Base-by-base conservation (phyloP, 2,797 vertebrate species). In the Garrulus glandarius region DNA sequence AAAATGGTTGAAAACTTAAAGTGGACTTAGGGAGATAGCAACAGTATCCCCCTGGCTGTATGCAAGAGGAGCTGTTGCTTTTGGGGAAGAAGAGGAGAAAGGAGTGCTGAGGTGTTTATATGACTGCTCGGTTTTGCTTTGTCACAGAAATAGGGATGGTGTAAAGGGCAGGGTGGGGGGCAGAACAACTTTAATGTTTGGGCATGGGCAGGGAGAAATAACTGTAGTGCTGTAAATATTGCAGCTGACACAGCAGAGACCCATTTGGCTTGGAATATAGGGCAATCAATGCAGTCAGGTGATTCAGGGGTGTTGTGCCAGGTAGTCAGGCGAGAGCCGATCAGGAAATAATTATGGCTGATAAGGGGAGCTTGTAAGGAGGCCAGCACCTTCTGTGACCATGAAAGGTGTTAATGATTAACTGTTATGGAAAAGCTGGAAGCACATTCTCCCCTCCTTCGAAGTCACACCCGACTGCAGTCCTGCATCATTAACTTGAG, bases 231-330 rank as follows among this genome's bases (percentile, higher is more conserved):
- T 90, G 64, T 88, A 89, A 89, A 86, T 90, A 84, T 46, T 88
- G 84, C 43, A 89, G 84, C 82, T 94, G 95, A 92, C 92, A 95
- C 76, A 92, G 89, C 84, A 86, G 65, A 89, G 89, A 74, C 92
- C 92, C 65, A 86, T 96, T 95, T 91, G 93, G 91, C 87, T 8
- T 2, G 76, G 84, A 85, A 92, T 94, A 69, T 39, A 78, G 94
- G 87, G 94, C 85, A 96, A 52, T 95, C 94, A 96, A 92, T 43
- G 80, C 67, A 63, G 94, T 97, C 96, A 96, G 94, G 96, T 97
- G 95, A 82, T 93, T 52, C 59, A 37, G 50, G 94, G 82, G 72
- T 92, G 91, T 15, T 88, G 83, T 81, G 92, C 70, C 74, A 79
- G 89, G 91, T 76, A 92, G 82, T 76, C 94, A 84, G 85, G 85